Conservation (phyloP, 2,797 vertebrate genomes). For the Lithobates sylvaticus region DNA sequence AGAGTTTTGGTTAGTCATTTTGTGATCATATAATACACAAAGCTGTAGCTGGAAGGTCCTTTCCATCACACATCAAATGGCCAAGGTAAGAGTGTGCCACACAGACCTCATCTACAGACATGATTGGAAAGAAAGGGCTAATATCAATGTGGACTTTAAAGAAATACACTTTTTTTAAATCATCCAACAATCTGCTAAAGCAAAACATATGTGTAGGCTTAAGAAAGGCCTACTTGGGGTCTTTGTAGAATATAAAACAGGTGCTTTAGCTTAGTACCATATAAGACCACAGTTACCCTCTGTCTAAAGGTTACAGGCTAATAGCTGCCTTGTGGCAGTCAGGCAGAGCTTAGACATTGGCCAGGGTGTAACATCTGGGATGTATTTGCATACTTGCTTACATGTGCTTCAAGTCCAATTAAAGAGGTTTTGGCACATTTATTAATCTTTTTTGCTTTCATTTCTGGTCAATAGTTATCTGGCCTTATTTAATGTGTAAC, state of each 20-base stretch:
- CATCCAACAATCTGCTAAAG: slow-evolving; percentile 89
- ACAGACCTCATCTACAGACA: slow-evolving; percentile 81
- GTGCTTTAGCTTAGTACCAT: slow-evolving; percentile 89
- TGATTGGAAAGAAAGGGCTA: slow-evolving; percentile 84
- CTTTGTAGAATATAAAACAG: slow-evolving; percentile 94
- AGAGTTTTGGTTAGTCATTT: slow-evolving; percentile 11
- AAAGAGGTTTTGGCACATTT: slow-evolving; percentile 97
- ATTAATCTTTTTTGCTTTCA: slow-evolving; percentile 90
- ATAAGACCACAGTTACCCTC: slow-evolving; percentile 93
- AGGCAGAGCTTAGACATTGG: slow-evolving; percentile 82
- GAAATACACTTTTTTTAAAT: slow-evolving; percentile 93
- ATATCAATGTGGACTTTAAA: slow-evolving; percentile 84
- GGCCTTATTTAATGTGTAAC: slow-evolving; percentile 84
- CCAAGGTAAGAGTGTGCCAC: slow-evolving; percentile 71
- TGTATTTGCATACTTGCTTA: slow-evolving; percentile 92
- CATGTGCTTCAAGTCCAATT: slow-evolving; percentile 97
- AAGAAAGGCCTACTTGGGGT: slow-evolving; percentile 86
- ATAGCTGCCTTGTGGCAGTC: slow-evolving; percentile 92
- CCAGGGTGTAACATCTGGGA: slow-evolving; percentile 90
- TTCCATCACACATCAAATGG: slow-evolving; percentile 55
- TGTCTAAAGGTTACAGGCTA: slow-evolving; percentile 97
- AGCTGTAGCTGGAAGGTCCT: neutral
- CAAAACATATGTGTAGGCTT: slow-evolving; percentile 88
- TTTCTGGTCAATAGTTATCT: slow-evolving; percentile 82
- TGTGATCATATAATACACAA: slow-evolving; percentile 12